phyloP scores from a whole-genome alignment of 2,888 invertebrate genomes.

The Amiota communis region DNA sequence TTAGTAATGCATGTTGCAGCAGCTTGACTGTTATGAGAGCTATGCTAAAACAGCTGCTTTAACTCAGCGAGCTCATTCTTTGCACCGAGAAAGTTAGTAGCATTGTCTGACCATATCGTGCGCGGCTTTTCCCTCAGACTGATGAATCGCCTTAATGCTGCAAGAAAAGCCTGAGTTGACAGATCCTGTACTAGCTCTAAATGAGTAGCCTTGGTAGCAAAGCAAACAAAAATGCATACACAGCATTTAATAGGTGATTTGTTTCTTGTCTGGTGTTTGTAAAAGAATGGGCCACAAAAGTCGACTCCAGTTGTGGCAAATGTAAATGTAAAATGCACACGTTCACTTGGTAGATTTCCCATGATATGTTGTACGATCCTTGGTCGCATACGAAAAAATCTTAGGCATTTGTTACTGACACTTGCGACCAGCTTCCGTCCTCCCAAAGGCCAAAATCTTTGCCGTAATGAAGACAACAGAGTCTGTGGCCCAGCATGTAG shows the following conservation, averaged over 20 bases:
- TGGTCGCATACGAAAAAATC: too few relatives aligned
- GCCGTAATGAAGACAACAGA: not conserved
- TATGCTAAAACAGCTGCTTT: too few relatives aligned
- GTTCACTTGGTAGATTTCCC: not conserved
- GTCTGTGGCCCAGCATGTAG: not conserved
- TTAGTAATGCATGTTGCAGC: too few relatives aligned
- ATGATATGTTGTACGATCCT: too few relatives aligned
- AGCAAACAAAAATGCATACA: constrained; percentile 30
- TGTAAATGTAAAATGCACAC: not conserved
- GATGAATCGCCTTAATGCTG: too few relatives aligned
- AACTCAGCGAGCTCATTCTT: constrained; percentile 19
- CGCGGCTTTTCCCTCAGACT: constrained; percentile 27
- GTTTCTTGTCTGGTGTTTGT: constrained; percentile 5
- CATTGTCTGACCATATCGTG: constrained; percentile 17
- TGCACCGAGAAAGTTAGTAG: constrained; percentile 26
- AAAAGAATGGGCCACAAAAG: constrained; percentile 33
- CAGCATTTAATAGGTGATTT: not conserved
- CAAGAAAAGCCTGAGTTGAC: too few relatives aligned
- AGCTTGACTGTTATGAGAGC: too few relatives aligned
- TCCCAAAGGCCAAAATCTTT: too few relatives aligned
- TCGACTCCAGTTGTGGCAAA: constrained; percentile 21
- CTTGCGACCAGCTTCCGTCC: too few relatives aligned
- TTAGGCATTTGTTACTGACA: too few relatives aligned
- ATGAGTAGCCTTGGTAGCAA: constrained; percentile 30
- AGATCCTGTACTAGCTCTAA: constrained; percentile 32